Percentiles rank a stretch among this genome's conserved stretches.
Evolutionary conservation across 1,140 invertebrate genomes (phyloP).

Genomic region (Meteorus sp.): DNA sequence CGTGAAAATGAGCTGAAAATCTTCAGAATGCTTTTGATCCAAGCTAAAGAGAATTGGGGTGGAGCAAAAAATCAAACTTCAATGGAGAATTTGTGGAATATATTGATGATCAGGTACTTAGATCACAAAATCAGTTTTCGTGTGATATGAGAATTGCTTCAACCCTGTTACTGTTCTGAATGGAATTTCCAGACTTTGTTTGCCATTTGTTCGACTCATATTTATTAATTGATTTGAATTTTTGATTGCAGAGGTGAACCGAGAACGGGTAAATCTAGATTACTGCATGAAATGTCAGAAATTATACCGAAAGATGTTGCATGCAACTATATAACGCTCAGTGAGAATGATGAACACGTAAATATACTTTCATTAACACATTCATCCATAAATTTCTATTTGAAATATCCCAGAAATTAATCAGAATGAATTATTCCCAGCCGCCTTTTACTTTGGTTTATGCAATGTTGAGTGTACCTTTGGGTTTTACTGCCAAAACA

Average conservation of each 20-base stretch:
- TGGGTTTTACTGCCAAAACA: constrained; percentile 48
- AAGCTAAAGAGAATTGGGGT: constrained; percentile 4
- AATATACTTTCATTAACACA: too few relatives aligned
- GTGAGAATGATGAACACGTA: constrained; percentile 48
- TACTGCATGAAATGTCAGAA: constrained; percentile 62
- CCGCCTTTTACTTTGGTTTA: constrained; percentile 51
- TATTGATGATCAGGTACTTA: constrained; percentile 47
- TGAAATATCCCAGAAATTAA: neutral
- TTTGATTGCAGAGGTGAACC: constrained; percentile 56
- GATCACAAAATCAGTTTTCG: constrained; percentile 20
- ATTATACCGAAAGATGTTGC: constrained; percentile 51
- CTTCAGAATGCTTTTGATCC: constrained; percentile 38
- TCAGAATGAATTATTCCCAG: constrained; percentile 38
- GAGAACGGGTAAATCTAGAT: constrained; percentile 63
- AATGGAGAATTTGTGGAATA: constrained; percentile 32
- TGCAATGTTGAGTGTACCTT: constrained; percentile 52
- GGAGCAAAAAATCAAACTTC: constrained; percentile 2
- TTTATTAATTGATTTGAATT: constrained; percentile 32
- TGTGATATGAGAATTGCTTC: too few relatives aligned
- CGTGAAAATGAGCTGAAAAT: constrained; percentile 42
- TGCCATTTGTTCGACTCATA: too few relatives aligned
- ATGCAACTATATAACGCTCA: constrained; percentile 51
- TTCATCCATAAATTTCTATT: too few relatives aligned
- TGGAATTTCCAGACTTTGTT: too few relatives aligned
- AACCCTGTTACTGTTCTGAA: too few relatives aligned